Conservation (phyloP, 1,140 invertebrate genomes). For the Harlomillsia oculata region DNA sequence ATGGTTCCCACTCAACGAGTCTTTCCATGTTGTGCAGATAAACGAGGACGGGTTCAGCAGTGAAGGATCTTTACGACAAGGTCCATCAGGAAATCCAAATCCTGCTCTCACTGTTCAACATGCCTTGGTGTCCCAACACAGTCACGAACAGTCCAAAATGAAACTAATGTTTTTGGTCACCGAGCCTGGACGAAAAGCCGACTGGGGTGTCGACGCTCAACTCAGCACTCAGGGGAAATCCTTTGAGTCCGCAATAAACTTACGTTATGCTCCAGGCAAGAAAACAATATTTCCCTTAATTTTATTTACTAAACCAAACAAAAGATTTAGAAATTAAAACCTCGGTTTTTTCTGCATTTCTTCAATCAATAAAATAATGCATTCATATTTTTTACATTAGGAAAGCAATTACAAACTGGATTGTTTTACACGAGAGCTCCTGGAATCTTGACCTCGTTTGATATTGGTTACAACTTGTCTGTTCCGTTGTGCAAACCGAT, state of each 20-base stretch:
- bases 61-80: conserved; percentile 4
- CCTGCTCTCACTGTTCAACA: conserved; percentile 18
- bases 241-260: conserved; percentile 31
- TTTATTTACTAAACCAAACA: not conserved
- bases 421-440: conserved; percentile 30
- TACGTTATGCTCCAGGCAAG: conserved; percentile 34
- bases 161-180: conserved; percentile 17
- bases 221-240: conserved; percentile 29
- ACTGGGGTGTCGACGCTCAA: conserved; percentile 27
- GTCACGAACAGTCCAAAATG: conserved; percentile 9
- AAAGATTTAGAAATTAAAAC: not conserved
- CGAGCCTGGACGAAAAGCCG: conserved; percentile 13
- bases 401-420: conserved; percentile 30
- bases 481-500: conserved; percentile 19
- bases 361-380: not conserved
- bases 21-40: too few relatives aligned
- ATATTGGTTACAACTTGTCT: conserved; percentile 27
- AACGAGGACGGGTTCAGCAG: conserved; percentile 6
- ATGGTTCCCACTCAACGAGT: too few relatives aligned
- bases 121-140: not conserved
- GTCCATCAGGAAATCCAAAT: conserved; percentile 19
- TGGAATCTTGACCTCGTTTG: conserved; percentile 28
- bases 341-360: not conserved
- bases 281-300: conserved; percentile 1
- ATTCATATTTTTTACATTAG: conserved; percentile 16